Evolutionary conservation across 2,888 invertebrate species (phyloP).

Genomic region (Protodeltote pygarga): DNA sequence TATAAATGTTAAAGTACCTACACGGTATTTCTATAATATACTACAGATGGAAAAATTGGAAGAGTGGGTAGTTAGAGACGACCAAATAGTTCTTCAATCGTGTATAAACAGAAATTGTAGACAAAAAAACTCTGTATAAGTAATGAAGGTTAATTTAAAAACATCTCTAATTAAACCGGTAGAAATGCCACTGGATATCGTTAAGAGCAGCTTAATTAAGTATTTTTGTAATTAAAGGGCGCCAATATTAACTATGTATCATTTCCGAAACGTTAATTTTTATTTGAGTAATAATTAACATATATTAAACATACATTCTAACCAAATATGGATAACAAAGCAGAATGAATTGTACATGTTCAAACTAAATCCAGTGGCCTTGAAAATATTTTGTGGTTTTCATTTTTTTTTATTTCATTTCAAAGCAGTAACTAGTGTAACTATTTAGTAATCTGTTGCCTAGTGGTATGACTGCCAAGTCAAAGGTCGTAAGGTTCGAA

Average conservation of each 20-base stretch:
- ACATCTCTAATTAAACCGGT: conserved; percentile 49
- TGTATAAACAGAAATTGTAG: no score
- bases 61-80: no score
- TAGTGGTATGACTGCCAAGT: no score
- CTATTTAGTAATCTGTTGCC: no score
- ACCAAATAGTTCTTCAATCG: no score
- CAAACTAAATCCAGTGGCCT: conserved; percentile 6
- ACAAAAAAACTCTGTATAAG: conserved; percentile 21
- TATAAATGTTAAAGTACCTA: no score
- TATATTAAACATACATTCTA: conserved; percentile 46
- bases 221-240: conserved; percentile 65
- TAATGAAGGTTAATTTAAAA: conserved; percentile 31
- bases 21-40: no score
- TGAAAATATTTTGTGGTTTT: conserved; percentile 26
- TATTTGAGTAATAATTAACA: conserved; percentile 61
- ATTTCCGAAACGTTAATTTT: conserved; percentile 76
- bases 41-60: no score
- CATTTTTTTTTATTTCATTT: no score
- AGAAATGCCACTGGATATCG: conserved; percentile 51
- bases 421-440: no score
- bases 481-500: no score
- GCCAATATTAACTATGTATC: conserved; percentile 66
- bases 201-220: conserved; percentile 63
- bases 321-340: conserved; percentile 19
- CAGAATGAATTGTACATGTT: conserved; percentile 3